Base-by-base conservation (phyloP, 2,888 invertebrate species). In the Tryphoninae sp. region DNA sequence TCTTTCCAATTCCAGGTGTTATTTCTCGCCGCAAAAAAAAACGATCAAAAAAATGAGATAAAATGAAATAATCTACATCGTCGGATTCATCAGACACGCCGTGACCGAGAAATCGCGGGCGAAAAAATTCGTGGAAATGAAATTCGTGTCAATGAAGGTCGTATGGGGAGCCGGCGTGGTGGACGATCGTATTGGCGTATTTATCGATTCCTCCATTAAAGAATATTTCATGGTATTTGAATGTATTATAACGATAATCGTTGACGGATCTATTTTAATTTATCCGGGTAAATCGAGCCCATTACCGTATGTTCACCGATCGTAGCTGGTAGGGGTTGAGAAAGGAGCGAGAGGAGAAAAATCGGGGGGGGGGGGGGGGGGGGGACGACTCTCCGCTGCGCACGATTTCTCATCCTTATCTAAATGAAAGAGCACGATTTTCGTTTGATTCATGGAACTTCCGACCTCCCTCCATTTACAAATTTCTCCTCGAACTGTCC, bases 401-500 rank as follows among this genome's bases (percentile, higher is more conserved):
- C 69, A 77, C 68, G 80, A 82, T 80, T 82, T 80, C 80, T 78
- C 65, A 82, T 78, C 73, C 84, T 69, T 61, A 58, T 73, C 75
- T 69, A 73, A 84, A 80, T 76, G 78, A 79, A 71, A 75, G 74
- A 68, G 65, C 74, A 78, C 72, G 75, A 83, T 80, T 77, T 81
- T 79, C 71, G 69, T 75, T 84, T 84, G 61, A 81, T 78, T 82
- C 77, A 78, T 75, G 79, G 75, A 78, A 78, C 62, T 74, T 68
- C 61, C 65, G 72, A 59, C 45, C 19, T 40, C 76, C 62, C 61
- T 55, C 55, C 55, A 33, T 61, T 51, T 58, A 13, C 40, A 19
- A 72, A 75, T 78, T 81, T 76, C 76, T 81, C 65, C 78, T 67
- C 51, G n/a, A 65, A 22, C 3, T 22, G 53, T 51, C 16, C 19